A percentile compares a stretch with the other conserved stretches of the same genome.
Evolutionary conservation across 2,888 invertebrate species (phyloP).

Genomic region (Drosophila demipolita): DNA sequence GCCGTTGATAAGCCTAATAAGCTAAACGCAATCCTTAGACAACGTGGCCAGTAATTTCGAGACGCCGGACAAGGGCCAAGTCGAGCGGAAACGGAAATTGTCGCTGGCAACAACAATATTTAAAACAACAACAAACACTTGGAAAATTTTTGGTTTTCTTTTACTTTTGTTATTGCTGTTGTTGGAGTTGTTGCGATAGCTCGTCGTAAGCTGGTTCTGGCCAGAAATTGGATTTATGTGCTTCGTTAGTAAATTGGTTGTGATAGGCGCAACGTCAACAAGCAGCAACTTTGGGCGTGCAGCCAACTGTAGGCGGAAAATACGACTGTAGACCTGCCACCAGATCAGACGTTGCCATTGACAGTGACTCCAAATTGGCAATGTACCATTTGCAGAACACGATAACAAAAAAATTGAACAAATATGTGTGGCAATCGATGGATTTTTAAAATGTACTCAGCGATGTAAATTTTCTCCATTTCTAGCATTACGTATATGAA

Average conservation of each 20-base stretch:
- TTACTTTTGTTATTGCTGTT: conserved; percentile 33
- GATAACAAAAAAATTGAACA: background rate
- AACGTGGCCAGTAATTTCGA: conserved; percentile 46
- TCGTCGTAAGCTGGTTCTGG: conserved; percentile 47
- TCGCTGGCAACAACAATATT: conserved; percentile 48
- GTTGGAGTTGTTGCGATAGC: conserved; percentile 29
- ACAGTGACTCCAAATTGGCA: conserved; percentile 22
- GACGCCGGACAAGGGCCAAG: conserved; percentile 48
- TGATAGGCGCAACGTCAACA: conserved; percentile 72
- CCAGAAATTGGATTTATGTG: conserved; percentile 81
- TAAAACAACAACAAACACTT: conserved; percentile 10
- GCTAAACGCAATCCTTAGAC: conserved; percentile 43
- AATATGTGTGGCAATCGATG: background rate
- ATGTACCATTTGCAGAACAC: background rate
- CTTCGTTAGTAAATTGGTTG: conserved; percentile 81
- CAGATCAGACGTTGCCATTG: conserved; percentile 37
- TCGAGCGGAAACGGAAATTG: conserved; percentile 74
- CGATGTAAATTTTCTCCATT: background rate
- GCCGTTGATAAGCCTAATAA: conserved; percentile 67
- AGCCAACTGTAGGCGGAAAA: conserved; percentile 53
- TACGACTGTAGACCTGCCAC: background rate
- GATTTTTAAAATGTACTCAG: background rate
- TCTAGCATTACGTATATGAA: background rate
- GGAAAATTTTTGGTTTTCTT: conserved; percentile 17
- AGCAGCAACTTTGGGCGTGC: conserved; percentile 44